phyloP scores from a whole-genome alignment of 2,888 invertebrate species.

The Eledone cirrhosa region DNA sequence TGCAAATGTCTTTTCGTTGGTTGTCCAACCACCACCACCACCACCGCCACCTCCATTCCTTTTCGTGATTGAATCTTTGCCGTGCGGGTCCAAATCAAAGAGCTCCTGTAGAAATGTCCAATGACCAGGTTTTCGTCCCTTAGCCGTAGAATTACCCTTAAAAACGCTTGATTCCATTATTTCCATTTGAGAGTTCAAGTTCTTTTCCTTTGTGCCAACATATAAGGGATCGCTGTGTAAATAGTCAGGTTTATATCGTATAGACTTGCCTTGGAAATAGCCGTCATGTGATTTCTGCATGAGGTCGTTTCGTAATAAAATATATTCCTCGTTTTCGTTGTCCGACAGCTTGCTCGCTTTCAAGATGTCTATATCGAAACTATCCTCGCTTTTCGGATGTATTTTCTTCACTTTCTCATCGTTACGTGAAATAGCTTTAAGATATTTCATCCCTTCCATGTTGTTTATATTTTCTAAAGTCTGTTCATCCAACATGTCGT shows the following conservation, averaged over 20 bases:
- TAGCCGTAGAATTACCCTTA: not conserved
- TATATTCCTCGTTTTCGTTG: constrained; percentile 9
- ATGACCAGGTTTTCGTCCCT: not conserved
- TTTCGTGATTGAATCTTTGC: not conserved
- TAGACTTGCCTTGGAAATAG: not conserved
- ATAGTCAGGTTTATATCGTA: constrained; percentile 5
- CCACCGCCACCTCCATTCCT: not conserved
- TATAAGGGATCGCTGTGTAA: constrained; percentile 8
- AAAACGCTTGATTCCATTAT: not conserved
- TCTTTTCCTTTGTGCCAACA: not conserved
- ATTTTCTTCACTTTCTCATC: not conserved
- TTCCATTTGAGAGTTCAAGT: not conserved
- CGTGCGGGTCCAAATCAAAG: too few relatives aligned
- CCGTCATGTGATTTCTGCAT: constrained; percentile 1
- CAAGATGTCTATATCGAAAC: not conserved
- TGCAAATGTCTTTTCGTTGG: not conserved
- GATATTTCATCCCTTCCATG: too few relatives aligned
- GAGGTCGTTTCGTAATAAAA: not conserved
- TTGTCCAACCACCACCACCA: not conserved
- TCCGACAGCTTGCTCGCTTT: not conserved
- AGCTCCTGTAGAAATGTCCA: not conserved
- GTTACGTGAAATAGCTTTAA: not conserved
- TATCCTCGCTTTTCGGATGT: not conserved
- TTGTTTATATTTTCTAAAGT: not conserved
- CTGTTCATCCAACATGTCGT: not conserved